A percentile compares a stretch with the other conserved stretches of the same genome.
These are phyloP conservation scores for Channa argus DNA, from an alignment of 2,113 vertebrate genomes.

Conservation along the genomic window DNA sequence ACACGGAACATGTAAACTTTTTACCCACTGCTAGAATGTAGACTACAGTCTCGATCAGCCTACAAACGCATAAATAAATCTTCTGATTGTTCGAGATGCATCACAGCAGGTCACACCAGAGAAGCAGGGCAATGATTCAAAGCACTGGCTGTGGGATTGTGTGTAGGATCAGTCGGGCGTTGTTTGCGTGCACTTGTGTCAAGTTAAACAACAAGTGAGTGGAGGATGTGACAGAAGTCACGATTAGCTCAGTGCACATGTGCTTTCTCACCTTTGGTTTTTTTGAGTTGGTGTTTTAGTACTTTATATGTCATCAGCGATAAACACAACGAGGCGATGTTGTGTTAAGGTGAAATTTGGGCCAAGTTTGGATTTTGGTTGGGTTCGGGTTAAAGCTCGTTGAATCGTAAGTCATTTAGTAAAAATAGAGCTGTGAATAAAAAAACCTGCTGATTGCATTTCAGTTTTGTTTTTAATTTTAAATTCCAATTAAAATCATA, in stretches of 20 bases:
- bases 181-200: neutral
- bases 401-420: no score
- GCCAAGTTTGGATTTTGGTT: conserved; percentile 6
- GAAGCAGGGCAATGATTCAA: conserved; percentile 19
- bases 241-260: neutral
- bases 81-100: conserved; percentile 21
- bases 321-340: conserved; percentile 16
- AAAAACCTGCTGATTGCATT: no score
- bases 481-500: neutral
- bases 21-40: conserved; percentile 21
- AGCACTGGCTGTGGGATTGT: conserved; percentile 32
- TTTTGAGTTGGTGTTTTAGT: conserved; percentile 20
- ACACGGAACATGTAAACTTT: conserved; percentile 10
- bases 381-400: neutral
- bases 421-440: neutral
- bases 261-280: neutral
- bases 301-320: neutral
- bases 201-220: neutral
- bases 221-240: conserved; percentile 26
- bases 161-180: conserved; percentile 30
- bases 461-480: neutral
- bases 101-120: neutral
- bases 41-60: neutral
- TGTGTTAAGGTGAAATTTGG: neutral
- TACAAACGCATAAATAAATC: conserved; percentile 19